phyloP scores from a whole-genome alignment of 2,888 invertebrate species.

The Lissonota sp. region DNA sequence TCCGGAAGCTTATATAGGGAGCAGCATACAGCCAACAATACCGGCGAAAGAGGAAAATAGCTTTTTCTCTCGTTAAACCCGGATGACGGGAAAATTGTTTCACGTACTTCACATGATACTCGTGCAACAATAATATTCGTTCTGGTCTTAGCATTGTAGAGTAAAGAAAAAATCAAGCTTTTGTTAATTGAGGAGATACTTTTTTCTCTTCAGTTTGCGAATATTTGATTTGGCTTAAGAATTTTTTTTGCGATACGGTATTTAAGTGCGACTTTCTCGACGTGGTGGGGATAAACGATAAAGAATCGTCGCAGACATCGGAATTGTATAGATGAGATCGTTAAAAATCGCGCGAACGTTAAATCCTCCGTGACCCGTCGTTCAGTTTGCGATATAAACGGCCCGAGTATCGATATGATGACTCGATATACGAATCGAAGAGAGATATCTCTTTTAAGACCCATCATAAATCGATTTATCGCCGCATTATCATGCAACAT shows the following conservation, averaged over 20 bases:
- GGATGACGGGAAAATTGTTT: constrained; percentile 15
- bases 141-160: no score
- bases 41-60: constrained; percentile 5
- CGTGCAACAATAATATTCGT: no score
- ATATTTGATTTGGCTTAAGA: background rate
- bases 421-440: constrained; percentile 25
- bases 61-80: constrained; percentile 21
- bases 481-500: no score
- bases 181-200: background rate
- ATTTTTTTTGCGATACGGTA: background rate
- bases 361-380: constrained; percentile 39
- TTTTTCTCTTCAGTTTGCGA: background rate
- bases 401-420: background rate
- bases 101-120: no score
- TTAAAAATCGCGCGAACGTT: constrained; percentile 39
- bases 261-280: constrained; percentile 1
- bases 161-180: background rate
- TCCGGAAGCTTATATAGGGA: background rate
- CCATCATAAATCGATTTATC: no score
- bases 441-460: no score
- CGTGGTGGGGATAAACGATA: constrained; percentile 14
- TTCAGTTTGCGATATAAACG: constrained; percentile 34
- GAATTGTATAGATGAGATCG: constrained; percentile 16
- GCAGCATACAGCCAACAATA: background rate
- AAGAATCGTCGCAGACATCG: constrained; percentile 44